phyloP scores from a whole-genome alignment of 2,888 invertebrate genomes.

The Phyllotreta striolata region DNA sequence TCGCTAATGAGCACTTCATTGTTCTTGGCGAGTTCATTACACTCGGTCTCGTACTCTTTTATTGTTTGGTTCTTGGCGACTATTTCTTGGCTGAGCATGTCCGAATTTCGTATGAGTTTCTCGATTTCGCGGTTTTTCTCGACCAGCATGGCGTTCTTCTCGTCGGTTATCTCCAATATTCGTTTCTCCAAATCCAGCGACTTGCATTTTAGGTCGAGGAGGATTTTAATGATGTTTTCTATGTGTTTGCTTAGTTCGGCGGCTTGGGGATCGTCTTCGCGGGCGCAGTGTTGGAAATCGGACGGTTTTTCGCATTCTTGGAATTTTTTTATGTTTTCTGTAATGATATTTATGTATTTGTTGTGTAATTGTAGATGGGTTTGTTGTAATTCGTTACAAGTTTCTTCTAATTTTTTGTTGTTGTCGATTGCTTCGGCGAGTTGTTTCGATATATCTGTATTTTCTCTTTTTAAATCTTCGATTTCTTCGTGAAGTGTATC shows the following conservation, averaged over 20 bases:
- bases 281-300: slow-evolving; percentile 35
- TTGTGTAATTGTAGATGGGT: slow-evolving; percentile 43
- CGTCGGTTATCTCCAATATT: slow-evolving; percentile 66
- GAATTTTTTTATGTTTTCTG: slow-evolving; percentile 49
- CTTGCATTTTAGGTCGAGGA: slow-evolving; percentile 68
- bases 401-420: slow-evolving; percentile 15
- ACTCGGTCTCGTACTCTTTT: slow-evolving; percentile 67
- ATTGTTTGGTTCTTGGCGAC: slow-evolving; percentile 57
- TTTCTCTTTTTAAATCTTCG: slow-evolving; percentile 10
- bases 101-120: slow-evolving; percentile 56
- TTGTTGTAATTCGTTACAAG: slow-evolving; percentile 22
- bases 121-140: slow-evolving; percentile 60
- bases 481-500: slow-evolving; percentile 28
- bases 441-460: not conserved
- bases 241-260: slow-evolving; percentile 59
- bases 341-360: slow-evolving; percentile 51
- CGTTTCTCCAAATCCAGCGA: slow-evolving; percentile 66
- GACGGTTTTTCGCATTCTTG: slow-evolving; percentile 45
- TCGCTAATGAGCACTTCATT: slow-evolving; percentile 75
- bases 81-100: slow-evolving; percentile 57
- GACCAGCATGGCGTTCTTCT: slow-evolving; percentile 55
- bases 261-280: slow-evolving; percentile 47
- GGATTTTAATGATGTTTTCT: slow-evolving; percentile 65
- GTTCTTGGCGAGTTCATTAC: slow-evolving; percentile 73
- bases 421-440: not conserved